Conservation (phyloP, 2,113 vertebrate species). For the Callipepla californica region DNA sequence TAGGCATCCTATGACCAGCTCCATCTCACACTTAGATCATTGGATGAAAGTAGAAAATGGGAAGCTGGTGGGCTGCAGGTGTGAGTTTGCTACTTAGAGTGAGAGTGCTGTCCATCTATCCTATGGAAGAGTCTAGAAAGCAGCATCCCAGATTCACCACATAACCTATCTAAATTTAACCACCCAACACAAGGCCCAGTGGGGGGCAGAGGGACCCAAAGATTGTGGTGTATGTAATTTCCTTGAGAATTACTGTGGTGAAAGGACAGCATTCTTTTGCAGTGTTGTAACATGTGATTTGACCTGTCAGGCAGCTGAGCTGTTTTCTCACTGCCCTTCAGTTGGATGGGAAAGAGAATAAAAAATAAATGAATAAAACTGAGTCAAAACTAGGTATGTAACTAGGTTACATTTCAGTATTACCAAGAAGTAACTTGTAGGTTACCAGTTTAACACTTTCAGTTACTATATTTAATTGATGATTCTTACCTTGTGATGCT, state of each 20-base stretch:
- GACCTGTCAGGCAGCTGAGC: not conserved
- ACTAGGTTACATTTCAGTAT: not conserved
- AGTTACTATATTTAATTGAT: not conserved
- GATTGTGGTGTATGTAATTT: not conserved
- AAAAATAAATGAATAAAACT: not conserved
- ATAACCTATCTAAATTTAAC: not conserved
- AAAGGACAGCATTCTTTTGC: not conserved
- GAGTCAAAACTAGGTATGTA: not conserved
- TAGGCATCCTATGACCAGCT: not conserved
- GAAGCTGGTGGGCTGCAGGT: not conserved
- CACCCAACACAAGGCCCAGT: not conserved
- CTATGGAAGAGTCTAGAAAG: not conserved
- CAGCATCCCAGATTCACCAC: not conserved
- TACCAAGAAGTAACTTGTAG: not conserved
- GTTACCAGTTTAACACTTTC: not conserved
- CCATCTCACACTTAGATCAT: not conserved
- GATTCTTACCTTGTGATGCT: not conserved
- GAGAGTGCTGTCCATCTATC: not conserved
- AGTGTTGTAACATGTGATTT: fast-evolving
- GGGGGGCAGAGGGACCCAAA: not conserved
- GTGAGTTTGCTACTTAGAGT: not conserved
- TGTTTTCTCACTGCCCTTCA: not conserved
- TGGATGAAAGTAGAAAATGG: not conserved
- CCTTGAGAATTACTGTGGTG: not conserved
- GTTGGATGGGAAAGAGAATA: not conserved